Base-by-base conservation (phyloP, 2,797 vertebrate genomes). In the Tinamus major region DNA sequence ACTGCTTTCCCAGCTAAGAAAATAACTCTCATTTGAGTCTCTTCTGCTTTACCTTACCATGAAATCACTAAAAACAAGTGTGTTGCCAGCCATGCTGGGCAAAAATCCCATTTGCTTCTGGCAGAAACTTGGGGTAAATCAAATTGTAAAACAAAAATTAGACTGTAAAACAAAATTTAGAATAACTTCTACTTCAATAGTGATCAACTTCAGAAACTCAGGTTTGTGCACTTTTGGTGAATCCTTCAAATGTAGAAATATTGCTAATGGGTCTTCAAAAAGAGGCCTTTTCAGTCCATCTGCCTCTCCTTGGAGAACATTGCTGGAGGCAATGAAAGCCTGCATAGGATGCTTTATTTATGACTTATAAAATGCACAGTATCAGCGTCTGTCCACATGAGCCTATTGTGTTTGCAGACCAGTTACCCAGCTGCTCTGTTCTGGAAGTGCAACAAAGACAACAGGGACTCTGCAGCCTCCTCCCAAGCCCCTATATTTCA, bases 1-100 rank as follows among this genome's bases (percentile, higher is more conserved):
- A 46, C 62, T 70, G 12, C 16, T 53, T 90, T 74, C 69, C 69
- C 31, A 58, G 53, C 77, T 85, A 71, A 31, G 27, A 55, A 53
- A 80, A 17, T 26, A 13, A 42, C 69, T 89, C 27, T 71, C 9
- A 41, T 63, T 9, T 59, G 39, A 63, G 21, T 23, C 29, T 76
- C 18, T 41, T 92, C 31, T 76, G 4, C 24, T 62, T 62, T 85
- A 61, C 56, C 29, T 85, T 92, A 88, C 70, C 21, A 21, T 59
- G 39, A 21, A 59, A 63, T 48, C 79, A 49, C 49, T 53, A 68
- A 46, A 59, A 93, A 63, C 56, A 79, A 78, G 75, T 51, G 51
- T 35, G 35, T 82, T 63, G 21, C 76, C 31, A 83, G 29, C 48
- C 63, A 16, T 13, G 12, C 15, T 29, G 62, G 65, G 35, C 11